Evolutionary conservation across 2,113 vertebrate genomes (phyloP).

Genomic region (Cepphus grylle): DNA sequence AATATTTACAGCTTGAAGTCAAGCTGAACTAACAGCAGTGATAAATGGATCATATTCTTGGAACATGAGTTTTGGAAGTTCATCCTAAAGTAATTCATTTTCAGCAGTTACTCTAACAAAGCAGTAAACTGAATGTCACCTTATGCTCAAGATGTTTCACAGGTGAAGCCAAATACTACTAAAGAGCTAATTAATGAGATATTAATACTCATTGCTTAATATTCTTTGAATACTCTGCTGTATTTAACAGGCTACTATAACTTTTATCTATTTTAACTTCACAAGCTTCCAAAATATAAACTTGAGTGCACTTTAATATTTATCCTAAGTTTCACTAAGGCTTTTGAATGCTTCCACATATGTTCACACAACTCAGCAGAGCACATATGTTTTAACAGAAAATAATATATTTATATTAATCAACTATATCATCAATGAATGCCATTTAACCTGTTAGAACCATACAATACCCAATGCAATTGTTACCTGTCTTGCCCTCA

Average conservation of each 20-base stretch:
- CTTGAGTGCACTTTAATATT: background rate
- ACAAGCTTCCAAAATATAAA: background rate
- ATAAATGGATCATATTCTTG: background rate
- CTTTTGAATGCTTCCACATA: background rate
- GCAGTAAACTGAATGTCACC: background rate
- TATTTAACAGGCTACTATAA: background rate
- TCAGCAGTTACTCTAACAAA: background rate
- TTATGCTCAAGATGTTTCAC: background rate
- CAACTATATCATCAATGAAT: background rate
- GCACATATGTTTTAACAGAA: background rate
- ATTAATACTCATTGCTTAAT: background rate
- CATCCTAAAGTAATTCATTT: background rate
- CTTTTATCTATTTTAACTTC: background rate
- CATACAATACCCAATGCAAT: background rate
- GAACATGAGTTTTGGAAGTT: background rate
- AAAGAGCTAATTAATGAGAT: background rate
- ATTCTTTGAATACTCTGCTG: background rate
- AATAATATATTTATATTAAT: background rate
- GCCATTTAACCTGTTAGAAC: background rate
- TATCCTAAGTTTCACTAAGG: background rate
- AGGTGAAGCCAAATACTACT: background rate
- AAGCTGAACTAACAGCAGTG: background rate
- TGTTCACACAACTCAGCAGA: background rate
- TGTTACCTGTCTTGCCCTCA: background rate
- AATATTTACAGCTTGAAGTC: background rate